These are phyloP conservation scores for Nomada lathburiana DNA, from an alignment of 2,888 invertebrate genomes.

Conservation along the genomic window DNA sequence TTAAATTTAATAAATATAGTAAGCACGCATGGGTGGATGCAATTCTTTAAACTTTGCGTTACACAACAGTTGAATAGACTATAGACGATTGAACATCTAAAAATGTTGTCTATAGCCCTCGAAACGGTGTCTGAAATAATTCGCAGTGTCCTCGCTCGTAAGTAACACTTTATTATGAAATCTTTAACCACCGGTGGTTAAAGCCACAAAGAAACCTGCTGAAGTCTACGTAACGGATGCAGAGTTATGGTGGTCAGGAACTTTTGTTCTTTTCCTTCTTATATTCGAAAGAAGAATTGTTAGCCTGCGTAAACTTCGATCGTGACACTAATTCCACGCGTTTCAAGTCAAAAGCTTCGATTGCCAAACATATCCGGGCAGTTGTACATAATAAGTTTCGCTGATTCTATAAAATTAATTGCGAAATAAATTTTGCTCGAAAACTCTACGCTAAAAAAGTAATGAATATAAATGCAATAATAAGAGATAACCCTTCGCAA, in stretches of 20 bases:
- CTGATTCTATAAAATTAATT: too few species aligned
- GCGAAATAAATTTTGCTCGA: too few species aligned
- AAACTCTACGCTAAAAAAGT: neutral
- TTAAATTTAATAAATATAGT: neutral
- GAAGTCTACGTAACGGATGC: conserved; percentile 38
- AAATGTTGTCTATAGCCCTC: conserved; percentile 13
- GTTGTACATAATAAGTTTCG: too few species aligned
- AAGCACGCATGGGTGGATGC: neutral
- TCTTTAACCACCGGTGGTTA: conserved; percentile 32
- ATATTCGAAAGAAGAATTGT: too few species aligned
- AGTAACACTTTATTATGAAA: conserved; percentile 37
- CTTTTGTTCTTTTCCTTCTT: conserved; percentile 24
- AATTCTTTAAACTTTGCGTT: neutral
- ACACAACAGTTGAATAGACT: conserved; percentile 10
- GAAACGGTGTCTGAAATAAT: conserved; percentile 32
- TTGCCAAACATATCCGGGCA: too few species aligned
- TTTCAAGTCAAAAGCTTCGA: too few species aligned
- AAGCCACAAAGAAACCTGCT: conserved; percentile 21
- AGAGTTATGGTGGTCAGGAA: conserved; percentile 23
- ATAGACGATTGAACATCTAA: neutral
- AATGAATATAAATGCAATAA: neutral
- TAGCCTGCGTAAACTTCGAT: too few species aligned
- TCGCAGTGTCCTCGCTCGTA: conserved; percentile 4
- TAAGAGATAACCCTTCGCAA: too few species aligned
- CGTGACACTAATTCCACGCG: too few species aligned